Evolutionary conservation across 2,113 vertebrate species (phyloP), one percentile per base, ranked within the genome.

Genomic region (Chitala chitala): DNA sequence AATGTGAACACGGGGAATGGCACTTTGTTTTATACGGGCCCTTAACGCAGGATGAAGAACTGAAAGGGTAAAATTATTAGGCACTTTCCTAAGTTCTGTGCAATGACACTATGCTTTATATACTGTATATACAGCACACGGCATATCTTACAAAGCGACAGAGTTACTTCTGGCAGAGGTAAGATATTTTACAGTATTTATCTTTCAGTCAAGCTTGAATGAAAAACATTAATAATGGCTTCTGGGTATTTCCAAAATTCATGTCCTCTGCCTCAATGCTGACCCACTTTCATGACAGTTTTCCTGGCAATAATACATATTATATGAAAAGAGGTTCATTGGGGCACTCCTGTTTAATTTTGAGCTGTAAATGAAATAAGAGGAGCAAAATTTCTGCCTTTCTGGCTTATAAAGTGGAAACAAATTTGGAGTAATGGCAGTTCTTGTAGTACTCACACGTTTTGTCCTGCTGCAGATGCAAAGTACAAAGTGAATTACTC

Each of bases 261-360:
- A 66, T n/a, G 63, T 17, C 38, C 22, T 20, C 38, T 44, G 40
- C 8, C 42, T 42, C 22, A 42, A 38, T 38, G 40, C 42, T 66
- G 63, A 66, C 63, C 63, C 20, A 66, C 20, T 66, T 66, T 42
- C 63, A 64, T 38, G 26, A 17, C 55, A 64, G 36, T 40, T 33
- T 64, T 38, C 22, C 22, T 13, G 4, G n/a, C 38, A 42, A 22
- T 66, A 66, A 61, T 61, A 33, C 17, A 33, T 17, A 24, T 20
- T 61, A 15, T 31, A 10, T 9, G 7, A 2, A 13, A 31, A 0
- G 56, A 36, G 31, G 9, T 33, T 1, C 12, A 31, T 31, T 59
- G 10, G 1, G 9, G 56, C 56, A n/a, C n/a, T 59, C 22, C 24
- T 33, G 24, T 13, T 59, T 10, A 20, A 69, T 10, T 20, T 3